Evolutionary conservation across 2,797 vertebrate species (phyloP).

Genomic region (Hyperoplus lanceolatus): DNA sequence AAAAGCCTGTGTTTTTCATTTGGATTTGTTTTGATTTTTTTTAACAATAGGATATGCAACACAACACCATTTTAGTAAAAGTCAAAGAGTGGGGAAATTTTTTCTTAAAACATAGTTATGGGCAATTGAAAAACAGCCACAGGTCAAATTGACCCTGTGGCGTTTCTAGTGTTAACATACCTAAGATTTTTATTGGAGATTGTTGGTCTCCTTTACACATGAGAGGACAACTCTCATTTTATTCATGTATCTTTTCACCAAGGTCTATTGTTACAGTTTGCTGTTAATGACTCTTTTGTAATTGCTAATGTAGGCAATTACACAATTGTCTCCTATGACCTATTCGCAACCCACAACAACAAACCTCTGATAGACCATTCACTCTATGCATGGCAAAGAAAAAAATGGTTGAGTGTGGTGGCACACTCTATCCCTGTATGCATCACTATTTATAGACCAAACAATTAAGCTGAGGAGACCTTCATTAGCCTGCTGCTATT

Average conservation of each 20-base stretch:
- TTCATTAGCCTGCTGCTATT: slow-evolving; percentile 88
- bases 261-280: slow-evolving; percentile 56
- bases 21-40: too few species aligned
- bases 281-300: slow-evolving; percentile 66
- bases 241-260: slow-evolving; percentile 22
- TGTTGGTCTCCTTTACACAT: slow-evolving; percentile 21
- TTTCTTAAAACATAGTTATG: too few species aligned
- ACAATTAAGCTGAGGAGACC: slow-evolving; percentile 88
- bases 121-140: too few species aligned
- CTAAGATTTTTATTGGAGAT: slow-evolving; percentile 25
- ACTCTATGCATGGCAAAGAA: slow-evolving; percentile 44
- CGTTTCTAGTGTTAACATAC: not conserved
- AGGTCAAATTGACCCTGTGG: too few species aligned
- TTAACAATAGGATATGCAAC: too few species aligned
- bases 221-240: slow-evolving; percentile 22
- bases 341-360: slow-evolving; percentile 60
- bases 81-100: too few species aligned
- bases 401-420: slow-evolving; percentile 54
- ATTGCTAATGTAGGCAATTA: slow-evolving; percentile 69
- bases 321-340: slow-evolving; percentile 52
- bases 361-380: slow-evolving; percentile 53
- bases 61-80: too few species aligned
- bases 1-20: too few species aligned
- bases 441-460: slow-evolving; percentile 87
- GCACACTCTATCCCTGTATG: slow-evolving; percentile 59